Base-by-base conservation (phyloP, 1,140 invertebrate species). In the Leptopilina boulardi region DNA sequence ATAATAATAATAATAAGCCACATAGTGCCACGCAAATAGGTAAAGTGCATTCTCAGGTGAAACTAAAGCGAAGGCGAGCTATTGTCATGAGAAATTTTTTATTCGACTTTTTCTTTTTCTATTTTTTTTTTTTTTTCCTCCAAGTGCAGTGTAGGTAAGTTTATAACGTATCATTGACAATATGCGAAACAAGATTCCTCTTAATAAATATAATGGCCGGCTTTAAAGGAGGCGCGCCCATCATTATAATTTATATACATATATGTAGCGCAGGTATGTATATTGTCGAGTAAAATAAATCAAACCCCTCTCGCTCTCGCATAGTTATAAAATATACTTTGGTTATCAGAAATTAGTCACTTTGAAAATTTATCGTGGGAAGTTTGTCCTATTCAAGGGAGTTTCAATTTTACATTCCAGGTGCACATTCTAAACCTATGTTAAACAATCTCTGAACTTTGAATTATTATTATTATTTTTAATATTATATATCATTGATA, bases 231-330 rank as follows among this genome's bases (percentile, higher is more conserved):
- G 85, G 85, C 82, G 85, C 85, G 83, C 83, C 84, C 81, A 82
- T 81, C 79, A 82, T 81, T 83, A 83, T 82, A 82, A 82, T 82
- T n/a, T n/a, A n/a, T n/a, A n/a, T n/a, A n/a, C n/a, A n/a, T n/a
- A n/a, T n/a, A n/a, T n/a, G n/a, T n/a, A n/a, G n/a, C n/a, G n/a
- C n/a, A 82, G 80, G 79, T 81, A 74, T 81, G 75, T 82, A 82
- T 83, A 81, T 83, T 77, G 82, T 77, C 78, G 72, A 77, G 80
- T 72, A 78, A 78, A 81, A 84, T 83, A 81, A 85, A 86, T 86
- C 82, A 84, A 83, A 82, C 75, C 30, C 44, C 72, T 76, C 71
- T 77, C 47, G n/a, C n/a, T n/a, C n/a, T n/a, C n/a, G n/a, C n/a
- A n/a, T n/a, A n/a, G 78, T 71, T 42, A 44, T 70, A 54, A 19